A percentile compares a stretch with the other conserved stretches of the same genome.
phyloP scores from a whole-genome alignment of 2,113 vertebrate species.

The Laticauda colubrina region DNA sequence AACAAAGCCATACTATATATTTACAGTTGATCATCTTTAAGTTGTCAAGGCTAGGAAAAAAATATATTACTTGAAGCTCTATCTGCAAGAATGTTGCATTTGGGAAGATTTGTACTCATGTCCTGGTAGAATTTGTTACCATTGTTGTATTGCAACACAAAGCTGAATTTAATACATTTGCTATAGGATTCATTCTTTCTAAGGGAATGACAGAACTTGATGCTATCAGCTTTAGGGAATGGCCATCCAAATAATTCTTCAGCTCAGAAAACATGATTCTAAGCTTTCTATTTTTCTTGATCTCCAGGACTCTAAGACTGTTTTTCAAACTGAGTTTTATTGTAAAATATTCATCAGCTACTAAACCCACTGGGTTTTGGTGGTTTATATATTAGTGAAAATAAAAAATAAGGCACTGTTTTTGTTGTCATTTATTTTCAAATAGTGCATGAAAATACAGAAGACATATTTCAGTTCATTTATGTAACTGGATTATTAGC shows the following conservation, averaged over 20 bases:
- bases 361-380: not conserved
- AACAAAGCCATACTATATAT: not conserved
- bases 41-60: not conserved
- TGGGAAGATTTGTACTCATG: not conserved
- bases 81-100: not conserved
- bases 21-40: not conserved
- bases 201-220: not conserved
- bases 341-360: not conserved
- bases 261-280: not conserved
- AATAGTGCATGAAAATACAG: not conserved
- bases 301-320: not conserved
- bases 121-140: not conserved
- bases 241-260: not conserved
- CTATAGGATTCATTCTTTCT: not conserved
- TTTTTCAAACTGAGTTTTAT: not conserved
- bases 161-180: not conserved
- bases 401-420: not conserved
- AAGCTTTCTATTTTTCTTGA: not conserved
- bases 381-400: not conserved
- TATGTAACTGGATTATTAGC: constrained; percentile 16
- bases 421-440: not conserved
- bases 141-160: not conserved
- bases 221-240: not conserved
- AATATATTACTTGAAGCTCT: not conserved
- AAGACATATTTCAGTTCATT: not conserved